These are phyloP conservation scores for Pipistrellus pygmaeus DNA, from an alignment of 2,797 vertebrate genomes.

Conservation along the genomic window DNA sequence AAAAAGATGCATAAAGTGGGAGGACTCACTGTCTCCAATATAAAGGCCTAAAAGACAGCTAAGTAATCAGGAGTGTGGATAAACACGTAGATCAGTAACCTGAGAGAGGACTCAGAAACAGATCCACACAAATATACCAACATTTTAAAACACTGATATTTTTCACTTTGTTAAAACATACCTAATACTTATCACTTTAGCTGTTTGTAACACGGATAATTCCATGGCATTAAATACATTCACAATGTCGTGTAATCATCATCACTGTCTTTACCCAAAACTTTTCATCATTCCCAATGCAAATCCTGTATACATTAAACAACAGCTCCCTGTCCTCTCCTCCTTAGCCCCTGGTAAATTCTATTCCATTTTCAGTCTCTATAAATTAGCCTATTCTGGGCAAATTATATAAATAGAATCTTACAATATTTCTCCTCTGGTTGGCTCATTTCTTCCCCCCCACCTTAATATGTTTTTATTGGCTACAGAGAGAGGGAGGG, in stretches of 20 bases:
- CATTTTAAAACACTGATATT: neutral
- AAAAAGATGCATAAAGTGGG: neutral
- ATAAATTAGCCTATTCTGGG: neutral
- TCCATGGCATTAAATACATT: neutral
- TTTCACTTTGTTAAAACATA: neutral
- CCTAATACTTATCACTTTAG: neutral
- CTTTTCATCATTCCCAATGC: neutral
- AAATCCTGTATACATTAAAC: neutral
- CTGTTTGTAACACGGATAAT: neutral
- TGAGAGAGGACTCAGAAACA: neutral
- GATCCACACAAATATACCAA: neutral
- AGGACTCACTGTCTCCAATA: neutral
- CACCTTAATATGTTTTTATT: too few species aligned
- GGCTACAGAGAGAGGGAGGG: too few species aligned
- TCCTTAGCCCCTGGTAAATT: neutral
- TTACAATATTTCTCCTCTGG: neutral
- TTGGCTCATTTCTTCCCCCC: neutral
- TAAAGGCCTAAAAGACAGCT: neutral
- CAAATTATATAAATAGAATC: neutral
- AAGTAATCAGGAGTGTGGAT: neutral
- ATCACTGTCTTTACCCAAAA: neutral
- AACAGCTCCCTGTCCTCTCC: neutral
- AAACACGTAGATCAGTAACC: too few species aligned
- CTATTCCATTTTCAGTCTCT: neutral
- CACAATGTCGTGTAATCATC: neutral